Percentiles rank a stretch among this genome's conserved stretches.
phyloP scores from a whole-genome alignment of 2,113 vertebrate genomes.

The Oryzias melastigma region DNA sequence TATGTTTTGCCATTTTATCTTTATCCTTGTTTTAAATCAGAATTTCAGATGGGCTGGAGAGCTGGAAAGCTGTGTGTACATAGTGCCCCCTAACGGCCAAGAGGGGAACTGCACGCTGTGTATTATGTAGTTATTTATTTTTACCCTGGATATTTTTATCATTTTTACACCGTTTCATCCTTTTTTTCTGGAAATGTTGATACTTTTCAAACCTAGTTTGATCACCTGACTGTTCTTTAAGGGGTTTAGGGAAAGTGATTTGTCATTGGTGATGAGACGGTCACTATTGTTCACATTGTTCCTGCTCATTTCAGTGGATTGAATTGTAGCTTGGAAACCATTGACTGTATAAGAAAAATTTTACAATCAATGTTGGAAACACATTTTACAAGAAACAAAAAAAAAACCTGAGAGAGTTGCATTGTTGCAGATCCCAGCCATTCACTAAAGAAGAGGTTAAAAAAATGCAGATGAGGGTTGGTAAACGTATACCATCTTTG shows the following conservation, averaged over 20 bases:
- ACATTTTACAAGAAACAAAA: not conserved
- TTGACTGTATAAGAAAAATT: no score
- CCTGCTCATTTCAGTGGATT: not conserved
- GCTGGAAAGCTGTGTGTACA: not conserved
- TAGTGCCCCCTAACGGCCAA: slow-evolving; percentile 36
- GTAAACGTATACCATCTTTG: slow-evolving; percentile 9
- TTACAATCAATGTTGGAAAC: no score
- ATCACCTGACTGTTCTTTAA: no score
- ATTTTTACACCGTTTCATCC: not conserved
- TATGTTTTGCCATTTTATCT: slow-evolving; percentile 11
- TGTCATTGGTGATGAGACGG: not conserved
- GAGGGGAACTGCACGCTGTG: not conserved
- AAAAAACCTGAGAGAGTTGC: no score
- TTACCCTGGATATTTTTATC: not conserved
- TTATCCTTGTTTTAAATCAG: slow-evolving; percentile 3
- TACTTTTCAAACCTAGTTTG: not conserved
- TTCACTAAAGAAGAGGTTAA: not conserved
- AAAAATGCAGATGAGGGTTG: slow-evolving; percentile 6
- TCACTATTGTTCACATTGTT: not conserved
- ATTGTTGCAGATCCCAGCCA: not conserved
- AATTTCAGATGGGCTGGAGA: not conserved
- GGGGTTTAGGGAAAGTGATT: no score
- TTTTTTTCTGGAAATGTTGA: not conserved
- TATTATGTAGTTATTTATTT: not conserved
- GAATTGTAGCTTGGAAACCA: not conserved